phyloP scores from a whole-genome alignment of 2,888 invertebrate species.

The Aleiodes alternator region DNA sequence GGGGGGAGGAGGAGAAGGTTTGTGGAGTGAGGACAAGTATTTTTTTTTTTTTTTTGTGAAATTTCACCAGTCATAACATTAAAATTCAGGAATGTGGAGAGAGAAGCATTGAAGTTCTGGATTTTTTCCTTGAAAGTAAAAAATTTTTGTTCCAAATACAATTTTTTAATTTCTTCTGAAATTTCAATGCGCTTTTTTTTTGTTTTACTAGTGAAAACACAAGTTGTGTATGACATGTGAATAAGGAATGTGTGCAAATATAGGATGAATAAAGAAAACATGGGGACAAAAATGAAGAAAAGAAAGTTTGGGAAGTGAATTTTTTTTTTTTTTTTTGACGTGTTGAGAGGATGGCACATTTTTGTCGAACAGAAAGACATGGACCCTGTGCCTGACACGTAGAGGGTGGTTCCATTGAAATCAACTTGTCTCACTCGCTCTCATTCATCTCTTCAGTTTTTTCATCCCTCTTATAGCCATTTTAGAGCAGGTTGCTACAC shows the following conservation, averaged over 20 bases:
- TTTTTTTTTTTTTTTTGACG: constrained; percentile 14
- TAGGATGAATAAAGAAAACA: constrained; percentile 2
- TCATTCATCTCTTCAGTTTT: constrained; percentile 6
- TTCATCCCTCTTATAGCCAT: background rate
- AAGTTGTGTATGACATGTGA: constrained; percentile 34
- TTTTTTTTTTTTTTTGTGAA: too few relatives aligned
- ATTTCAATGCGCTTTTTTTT: background rate
- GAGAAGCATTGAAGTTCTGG: background rate
- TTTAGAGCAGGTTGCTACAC: background rate
- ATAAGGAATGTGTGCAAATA: constrained; percentile 44
- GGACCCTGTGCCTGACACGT: constrained; percentile 29
- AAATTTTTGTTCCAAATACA: constrained; percentile 6
- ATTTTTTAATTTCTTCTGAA: background rate
- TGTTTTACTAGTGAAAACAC: constrained; percentile 18
- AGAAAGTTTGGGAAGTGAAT: constrained; percentile 25
- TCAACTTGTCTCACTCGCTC: constrained; percentile 13
- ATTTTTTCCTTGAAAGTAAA: background rate
- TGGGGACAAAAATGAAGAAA: background rate
- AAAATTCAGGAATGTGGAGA: too few relatives aligned
- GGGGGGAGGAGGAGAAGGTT: too few relatives aligned
- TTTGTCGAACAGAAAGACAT: constrained; percentile 17
- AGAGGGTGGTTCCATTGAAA: constrained; percentile 30
- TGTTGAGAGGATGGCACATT: constrained; percentile 22
- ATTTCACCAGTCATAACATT: too few relatives aligned
- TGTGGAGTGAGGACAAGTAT: too few relatives aligned